Base-by-base conservation (phyloP, 1,140 invertebrate species). In the Mizuhopecten yessoensis region DNA sequence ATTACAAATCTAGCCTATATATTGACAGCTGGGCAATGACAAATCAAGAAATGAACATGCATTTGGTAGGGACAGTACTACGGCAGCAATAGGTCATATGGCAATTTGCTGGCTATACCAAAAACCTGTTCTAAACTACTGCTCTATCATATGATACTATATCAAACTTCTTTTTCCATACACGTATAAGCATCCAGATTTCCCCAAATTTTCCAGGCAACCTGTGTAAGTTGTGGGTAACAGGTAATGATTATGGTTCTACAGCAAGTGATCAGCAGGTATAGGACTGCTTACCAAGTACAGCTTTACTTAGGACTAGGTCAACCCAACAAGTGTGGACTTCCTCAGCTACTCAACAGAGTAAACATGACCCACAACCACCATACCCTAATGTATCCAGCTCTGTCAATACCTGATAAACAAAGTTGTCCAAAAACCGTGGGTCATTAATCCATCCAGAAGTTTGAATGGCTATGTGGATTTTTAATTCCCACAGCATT, bases 341-440 rank as follows among this genome's bases (percentile, higher is more conserved):
- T 75, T 75, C 57, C 57, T 75, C 57, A 3, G 20, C n/a, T 75
- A 75, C 57, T 75, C 23, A 75, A 29, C 57, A 75, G n/a, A 75
- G 57, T 75, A 75, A 75, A 75, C 11, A 75, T 45, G 42, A 45
- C 42, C 42, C 17, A 45, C 42, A 15, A 45, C 17, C 9, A 17
- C 42, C 17, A 45, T 45, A 45, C 17, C 42, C 42, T 45, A 45
- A 7, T 45, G 42, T 45, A 45, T 45, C 57, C 9, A 75, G 57
- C 57, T 75, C 57, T 17, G 57, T 75, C 57, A 75, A 75, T 75
- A 75, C n/a, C 57, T 75, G 57, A 75, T 75, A 75, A 29, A 9
- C 17, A 29, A 29, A 75, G 1, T 13, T 75, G 57, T 17, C 57
- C 57, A 75, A 75, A 75, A n/a, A 75, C 29, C 29, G 57, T n/a